Conservation (phyloP, 92 coral and sea anemone genomes). For the Paramuricea clavata region DNA sequence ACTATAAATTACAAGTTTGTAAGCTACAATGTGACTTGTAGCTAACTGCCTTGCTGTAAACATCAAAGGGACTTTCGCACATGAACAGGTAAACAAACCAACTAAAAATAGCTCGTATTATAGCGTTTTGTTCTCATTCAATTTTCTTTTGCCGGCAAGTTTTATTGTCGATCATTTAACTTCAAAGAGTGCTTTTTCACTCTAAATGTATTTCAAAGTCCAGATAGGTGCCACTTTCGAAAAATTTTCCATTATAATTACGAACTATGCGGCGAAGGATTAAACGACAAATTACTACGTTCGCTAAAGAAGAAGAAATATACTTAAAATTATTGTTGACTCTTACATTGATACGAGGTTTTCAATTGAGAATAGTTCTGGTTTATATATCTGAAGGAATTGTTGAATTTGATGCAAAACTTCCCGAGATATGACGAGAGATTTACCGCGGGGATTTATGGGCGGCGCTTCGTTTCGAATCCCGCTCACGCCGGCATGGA, state of each 20-base stretch:
- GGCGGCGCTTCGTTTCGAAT: background rate
- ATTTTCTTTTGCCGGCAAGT: background rate
- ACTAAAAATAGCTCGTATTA: background rate
- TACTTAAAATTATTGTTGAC: too few species aligned
- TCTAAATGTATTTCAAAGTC: background rate
- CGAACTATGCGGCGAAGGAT: too few species aligned
- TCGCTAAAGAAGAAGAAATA: background rate
- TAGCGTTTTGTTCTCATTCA: background rate
- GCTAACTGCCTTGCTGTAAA: too few species aligned
- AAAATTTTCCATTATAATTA: background rate
- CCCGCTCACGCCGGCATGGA: too few species aligned
- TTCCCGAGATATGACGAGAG: background rate
- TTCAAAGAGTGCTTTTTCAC: background rate
- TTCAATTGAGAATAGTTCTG: background rate
- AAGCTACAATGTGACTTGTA: too few species aligned
- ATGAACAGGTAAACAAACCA: too few species aligned
- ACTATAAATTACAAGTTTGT: too few species aligned
- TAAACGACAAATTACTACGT: too few species aligned
- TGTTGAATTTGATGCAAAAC: background rate
- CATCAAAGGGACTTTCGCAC: too few species aligned
- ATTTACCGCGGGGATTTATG: background rate
- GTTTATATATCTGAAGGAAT: background rate
- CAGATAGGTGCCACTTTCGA: conserved; percentile 11
- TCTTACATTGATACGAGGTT: too few species aligned
- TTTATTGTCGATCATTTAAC: background rate